Evolutionary conservation across 2,113 vertebrate genomes (phyloP).

Genomic region (Barnardius zonarius): DNA sequence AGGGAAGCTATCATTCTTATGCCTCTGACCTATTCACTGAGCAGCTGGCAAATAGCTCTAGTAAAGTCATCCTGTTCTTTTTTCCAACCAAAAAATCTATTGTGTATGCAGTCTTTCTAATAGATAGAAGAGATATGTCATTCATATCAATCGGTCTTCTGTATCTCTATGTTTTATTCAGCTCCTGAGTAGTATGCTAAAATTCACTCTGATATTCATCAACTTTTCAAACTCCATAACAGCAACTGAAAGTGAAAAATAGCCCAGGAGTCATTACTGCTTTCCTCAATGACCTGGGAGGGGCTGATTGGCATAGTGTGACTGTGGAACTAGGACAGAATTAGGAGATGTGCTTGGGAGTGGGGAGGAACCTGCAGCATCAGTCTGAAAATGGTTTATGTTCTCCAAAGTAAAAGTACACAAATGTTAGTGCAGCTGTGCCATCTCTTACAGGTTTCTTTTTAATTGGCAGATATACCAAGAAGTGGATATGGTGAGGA

Average conservation of each 20-base stretch:
- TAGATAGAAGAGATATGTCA: constrained; percentile 64
- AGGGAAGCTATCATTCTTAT: constrained; percentile 32
- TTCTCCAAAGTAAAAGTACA: background rate
- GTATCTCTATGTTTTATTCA: constrained; percentile 70
- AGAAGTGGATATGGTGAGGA: background rate
- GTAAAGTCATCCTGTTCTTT: constrained; percentile 57
- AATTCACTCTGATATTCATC: constrained; percentile 63
- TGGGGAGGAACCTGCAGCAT: background rate
- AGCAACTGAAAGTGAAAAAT: constrained; percentile 49
- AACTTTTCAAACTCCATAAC: constrained; percentile 67
- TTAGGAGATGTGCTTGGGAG: background rate
- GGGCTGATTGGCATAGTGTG: background rate
- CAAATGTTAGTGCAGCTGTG: background rate
- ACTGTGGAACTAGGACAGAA: background rate
- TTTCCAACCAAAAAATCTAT: constrained; percentile 63
- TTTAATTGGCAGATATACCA: background rate
- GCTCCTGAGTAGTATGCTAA: constrained; percentile 63
- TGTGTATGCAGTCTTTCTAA: constrained; percentile 61
- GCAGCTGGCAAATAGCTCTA: constrained; percentile 65
- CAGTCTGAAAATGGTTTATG: background rate
- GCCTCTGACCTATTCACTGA: constrained; percentile 64
- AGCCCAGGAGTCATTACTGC: constrained; percentile 11
- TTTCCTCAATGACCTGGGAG: constrained; percentile 50
- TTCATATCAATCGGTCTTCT: constrained; percentile 59
- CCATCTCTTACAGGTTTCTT: background rate